These are phyloP conservation scores for human DNA, from an alignment of 2,113 vertebrate species.

Conservation along the genomic window DNA sequence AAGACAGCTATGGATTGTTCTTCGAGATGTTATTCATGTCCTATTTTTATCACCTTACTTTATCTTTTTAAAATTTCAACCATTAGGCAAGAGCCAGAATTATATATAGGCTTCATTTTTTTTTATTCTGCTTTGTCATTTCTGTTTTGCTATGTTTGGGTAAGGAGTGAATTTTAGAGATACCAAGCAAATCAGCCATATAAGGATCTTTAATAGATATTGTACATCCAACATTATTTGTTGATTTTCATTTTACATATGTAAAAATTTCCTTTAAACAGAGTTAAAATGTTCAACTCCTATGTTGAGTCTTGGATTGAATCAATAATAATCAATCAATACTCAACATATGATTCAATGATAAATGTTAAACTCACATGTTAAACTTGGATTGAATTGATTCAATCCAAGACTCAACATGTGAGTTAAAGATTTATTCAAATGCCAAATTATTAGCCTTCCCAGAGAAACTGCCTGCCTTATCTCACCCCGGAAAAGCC, in stretches of 20 bases:
- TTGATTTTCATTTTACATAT: not conserved
- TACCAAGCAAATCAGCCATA: not conserved
- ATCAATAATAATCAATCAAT: too few relatives aligned
- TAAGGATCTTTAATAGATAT: not conserved
- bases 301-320: not conserved
- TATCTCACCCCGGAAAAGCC: not conserved
- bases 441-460: not conserved
- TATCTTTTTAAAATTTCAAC: constrained; percentile 2
- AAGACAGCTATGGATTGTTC: not conserved
- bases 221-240: not conserved
- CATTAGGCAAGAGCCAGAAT: not conserved
- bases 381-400: too few relatives aligned
- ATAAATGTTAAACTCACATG: too few relatives aligned
- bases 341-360: too few relatives aligned
- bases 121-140: not conserved
- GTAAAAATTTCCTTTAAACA: not conserved
- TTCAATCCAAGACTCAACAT: too few relatives aligned
- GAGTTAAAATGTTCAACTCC: not conserved
- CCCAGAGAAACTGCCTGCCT: not conserved
- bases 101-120: not conserved
- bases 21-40: not conserved
- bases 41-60: not conserved
- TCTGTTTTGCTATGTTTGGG: not conserved
- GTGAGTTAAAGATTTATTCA: too few relatives aligned
- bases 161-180: not conserved